Conservation (phyloP, 2,797 vertebrate genomes). For the Luscinia megarhynchos region DNA sequence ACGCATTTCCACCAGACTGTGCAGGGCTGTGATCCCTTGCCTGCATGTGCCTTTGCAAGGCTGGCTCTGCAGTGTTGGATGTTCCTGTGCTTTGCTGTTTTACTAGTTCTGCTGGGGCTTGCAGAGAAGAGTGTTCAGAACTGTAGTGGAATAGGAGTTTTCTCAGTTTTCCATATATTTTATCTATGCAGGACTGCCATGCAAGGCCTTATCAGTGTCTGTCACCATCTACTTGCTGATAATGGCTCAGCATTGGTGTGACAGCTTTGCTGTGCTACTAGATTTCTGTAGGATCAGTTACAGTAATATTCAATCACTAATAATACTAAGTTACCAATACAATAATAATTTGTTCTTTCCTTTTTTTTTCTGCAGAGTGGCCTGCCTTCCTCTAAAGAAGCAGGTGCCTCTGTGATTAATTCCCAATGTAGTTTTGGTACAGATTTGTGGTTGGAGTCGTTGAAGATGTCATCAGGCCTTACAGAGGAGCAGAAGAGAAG, state of each 20-base stretch:
- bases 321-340: neutral
- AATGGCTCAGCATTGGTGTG: neutral
- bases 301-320: neutral
- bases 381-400: neutral
- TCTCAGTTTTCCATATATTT: rapidly evolving
- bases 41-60: neutral
- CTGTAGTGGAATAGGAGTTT: neutral
- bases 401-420: neutral
- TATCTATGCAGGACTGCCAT: neutral
- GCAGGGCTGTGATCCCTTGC: neutral
- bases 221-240: neutral
- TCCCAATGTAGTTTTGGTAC: neutral
- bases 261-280: neutral
- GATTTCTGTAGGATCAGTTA: neutral
- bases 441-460: neutral
- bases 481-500: conserved; percentile 89
- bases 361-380: neutral
- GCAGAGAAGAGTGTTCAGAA: neutral
- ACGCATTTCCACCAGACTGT: rapidly evolving
- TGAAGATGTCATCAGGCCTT: conserved; percentile 86
- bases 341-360: neutral
- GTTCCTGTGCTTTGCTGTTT: neutral
- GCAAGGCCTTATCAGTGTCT: neutral
- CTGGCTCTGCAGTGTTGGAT: neutral
- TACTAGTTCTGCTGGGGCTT: neutral